Conservation (phyloP, 2,113 vertebrate genomes). For the Apteryx owenii region DNA sequence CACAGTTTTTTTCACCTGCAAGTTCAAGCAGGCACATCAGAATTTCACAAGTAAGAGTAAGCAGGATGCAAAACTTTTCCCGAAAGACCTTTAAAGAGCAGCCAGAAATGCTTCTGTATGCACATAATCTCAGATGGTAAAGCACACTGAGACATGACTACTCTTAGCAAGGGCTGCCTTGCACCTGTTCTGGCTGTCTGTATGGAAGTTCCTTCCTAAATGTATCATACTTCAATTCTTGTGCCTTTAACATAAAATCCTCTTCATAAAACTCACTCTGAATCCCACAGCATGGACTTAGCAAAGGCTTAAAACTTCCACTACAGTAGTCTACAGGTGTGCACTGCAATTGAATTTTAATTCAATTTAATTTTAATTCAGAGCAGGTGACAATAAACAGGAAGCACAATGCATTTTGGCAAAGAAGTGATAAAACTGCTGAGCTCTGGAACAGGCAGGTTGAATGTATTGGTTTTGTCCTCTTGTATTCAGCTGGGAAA, state of each 20-base stretch:
- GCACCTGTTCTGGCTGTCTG: not conserved
- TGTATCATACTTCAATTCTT: not conserved
- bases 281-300: not conserved
- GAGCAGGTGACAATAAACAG: not conserved
- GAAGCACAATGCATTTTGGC: not conserved
- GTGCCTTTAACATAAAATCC: not conserved
- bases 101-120: not conserved
- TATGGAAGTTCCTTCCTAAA: not conserved
- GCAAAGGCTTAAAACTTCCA: not conserved
- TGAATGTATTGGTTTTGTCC: not conserved
- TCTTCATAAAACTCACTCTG: not conserved
- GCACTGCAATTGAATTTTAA: not conserved
- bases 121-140: not conserved
- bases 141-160: not conserved
- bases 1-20: not conserved
- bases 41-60: not conserved
- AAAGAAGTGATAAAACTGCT: not conserved
- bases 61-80: not conserved
- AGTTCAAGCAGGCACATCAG: not conserved
- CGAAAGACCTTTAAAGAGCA: not conserved
- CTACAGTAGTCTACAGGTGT: conserved; percentile 30
- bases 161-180: not conserved
- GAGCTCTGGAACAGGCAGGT: not conserved
- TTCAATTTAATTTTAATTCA: not conserved
- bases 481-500: not conserved